Percentiles rank a stretch among this genome's conserved stretches.
phyloP scores from a whole-genome alignment of 2,113 vertebrate species.

The Gobius niger region DNA sequence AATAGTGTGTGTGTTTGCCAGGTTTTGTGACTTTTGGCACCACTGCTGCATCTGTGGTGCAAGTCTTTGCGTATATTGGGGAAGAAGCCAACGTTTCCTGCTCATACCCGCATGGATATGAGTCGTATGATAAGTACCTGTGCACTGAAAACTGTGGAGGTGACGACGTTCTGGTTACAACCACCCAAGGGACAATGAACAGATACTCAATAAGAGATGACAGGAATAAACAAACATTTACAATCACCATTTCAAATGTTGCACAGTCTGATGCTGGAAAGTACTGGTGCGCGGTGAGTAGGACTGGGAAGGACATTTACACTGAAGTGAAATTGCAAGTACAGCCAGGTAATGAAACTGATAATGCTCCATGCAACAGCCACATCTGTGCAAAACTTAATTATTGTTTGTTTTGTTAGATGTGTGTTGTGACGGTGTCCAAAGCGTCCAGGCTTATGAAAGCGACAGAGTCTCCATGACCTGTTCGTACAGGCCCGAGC shows the following conservation, averaged over 20 bases:
- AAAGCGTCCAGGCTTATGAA: background rate
- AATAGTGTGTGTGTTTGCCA: background rate
- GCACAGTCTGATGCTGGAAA: background rate
- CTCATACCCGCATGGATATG: background rate
- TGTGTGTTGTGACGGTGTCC: constrained; percentile 28
- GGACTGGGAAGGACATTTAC: constrained; percentile 5
- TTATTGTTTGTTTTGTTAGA: constrained; percentile 21
- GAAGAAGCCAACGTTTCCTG: constrained; percentile 15
- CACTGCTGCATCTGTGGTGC: background rate
- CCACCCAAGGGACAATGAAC: background rate
- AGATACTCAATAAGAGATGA: constrained; percentile 29
- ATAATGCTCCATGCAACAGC: background rate
- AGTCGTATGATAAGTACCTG: constrained; percentile 42
- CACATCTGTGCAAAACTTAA: background rate
- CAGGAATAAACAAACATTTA: background rate
- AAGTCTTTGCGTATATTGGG: constrained; percentile 23
- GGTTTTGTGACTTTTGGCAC: constrained; percentile 3
- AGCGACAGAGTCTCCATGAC: constrained; percentile 16
- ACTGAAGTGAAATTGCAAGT: constrained; percentile 30
- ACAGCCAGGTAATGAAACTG: constrained; percentile 7
- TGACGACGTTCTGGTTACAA: constrained; percentile 19
- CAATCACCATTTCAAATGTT: constrained; percentile 19
- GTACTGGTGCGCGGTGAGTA: constrained; percentile 49
- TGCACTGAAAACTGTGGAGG: constrained; percentile 18
- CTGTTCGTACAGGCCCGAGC: background rate